Evolutionary conservation across 2,888 invertebrate species (phyloP).

Genomic region (Nephrotoma flavescens): DNA sequence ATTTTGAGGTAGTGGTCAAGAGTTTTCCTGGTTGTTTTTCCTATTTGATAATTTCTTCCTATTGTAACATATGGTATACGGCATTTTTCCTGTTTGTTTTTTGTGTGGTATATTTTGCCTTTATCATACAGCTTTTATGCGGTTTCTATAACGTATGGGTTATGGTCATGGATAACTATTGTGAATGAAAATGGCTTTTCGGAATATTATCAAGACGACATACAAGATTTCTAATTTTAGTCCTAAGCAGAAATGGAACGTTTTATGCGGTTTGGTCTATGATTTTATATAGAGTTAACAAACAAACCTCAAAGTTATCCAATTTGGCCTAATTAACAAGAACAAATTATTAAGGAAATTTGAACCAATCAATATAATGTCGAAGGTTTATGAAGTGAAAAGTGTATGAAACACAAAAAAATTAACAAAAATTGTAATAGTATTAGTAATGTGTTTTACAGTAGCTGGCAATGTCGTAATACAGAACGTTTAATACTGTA

Average conservation of each 20-base stretch:
- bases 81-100: neutral
- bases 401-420: too few species aligned
- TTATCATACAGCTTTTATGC: neutral
- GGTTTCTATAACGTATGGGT: neutral
- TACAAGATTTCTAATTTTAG: neutral
- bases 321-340: too few species aligned
- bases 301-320: too few species aligned
- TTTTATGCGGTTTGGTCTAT: neutral
- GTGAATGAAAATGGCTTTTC: neutral
- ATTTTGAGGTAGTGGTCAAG: neutral
- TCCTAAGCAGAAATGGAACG: neutral
- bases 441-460: too few species aligned
- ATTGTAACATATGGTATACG: neutral
- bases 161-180: neutral
- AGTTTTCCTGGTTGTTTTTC: neutral
- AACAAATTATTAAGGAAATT: too few species aligned
- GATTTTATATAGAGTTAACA: too few species aligned
- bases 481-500: too few species aligned
- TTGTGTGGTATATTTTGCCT: neutral
- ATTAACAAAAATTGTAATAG: too few species aligned
- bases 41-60: neutral
- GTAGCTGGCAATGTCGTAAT: too few species aligned
- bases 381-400: too few species aligned
- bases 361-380: too few species aligned
- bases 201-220: neutral